Evolutionary conservation across 2,113 vertebrate species (phyloP).

Genomic region (Zapus hudsonius): DNA sequence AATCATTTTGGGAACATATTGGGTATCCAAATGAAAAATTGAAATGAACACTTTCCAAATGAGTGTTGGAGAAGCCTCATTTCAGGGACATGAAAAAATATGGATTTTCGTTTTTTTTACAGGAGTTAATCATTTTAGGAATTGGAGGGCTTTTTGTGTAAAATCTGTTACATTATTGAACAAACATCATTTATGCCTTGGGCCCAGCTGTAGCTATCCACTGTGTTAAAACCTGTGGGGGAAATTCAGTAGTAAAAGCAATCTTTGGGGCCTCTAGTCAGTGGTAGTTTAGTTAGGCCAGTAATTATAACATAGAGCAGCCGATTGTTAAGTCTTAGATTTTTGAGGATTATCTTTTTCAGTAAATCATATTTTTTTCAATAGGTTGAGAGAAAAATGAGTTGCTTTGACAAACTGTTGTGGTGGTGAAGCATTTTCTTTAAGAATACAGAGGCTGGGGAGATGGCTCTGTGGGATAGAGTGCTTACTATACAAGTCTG

Average conservation of each 20-base stretch:
- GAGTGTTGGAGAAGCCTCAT: not conserved
- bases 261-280: not conserved
- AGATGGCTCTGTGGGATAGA: no score
- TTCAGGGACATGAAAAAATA: not conserved
- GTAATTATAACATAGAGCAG: not conserved
- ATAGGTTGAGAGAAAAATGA: not conserved
- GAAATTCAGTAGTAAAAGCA: not conserved
- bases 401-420: not conserved
- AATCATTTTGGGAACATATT: not conserved
- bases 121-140: constrained; percentile 30
- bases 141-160: constrained; percentile 7
- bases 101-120: not conserved
- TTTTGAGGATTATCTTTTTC: not conserved
- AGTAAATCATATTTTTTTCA: not conserved
- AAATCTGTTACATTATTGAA: not conserved
- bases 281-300: not conserved
- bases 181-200: not conserved
- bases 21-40: not conserved
- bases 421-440: not conserved
- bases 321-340: not conserved
- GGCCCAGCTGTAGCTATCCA: not conserved
- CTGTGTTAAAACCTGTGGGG: not conserved
- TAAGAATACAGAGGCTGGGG: not conserved
- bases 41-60: constrained; percentile 13
- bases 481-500: no score